A percentile compares a stretch with the other conserved stretches of the same genome.
Evolutionary conservation across 1,140 invertebrate genomes (phyloP).

Genomic region (Cephus cinctus): DNA sequence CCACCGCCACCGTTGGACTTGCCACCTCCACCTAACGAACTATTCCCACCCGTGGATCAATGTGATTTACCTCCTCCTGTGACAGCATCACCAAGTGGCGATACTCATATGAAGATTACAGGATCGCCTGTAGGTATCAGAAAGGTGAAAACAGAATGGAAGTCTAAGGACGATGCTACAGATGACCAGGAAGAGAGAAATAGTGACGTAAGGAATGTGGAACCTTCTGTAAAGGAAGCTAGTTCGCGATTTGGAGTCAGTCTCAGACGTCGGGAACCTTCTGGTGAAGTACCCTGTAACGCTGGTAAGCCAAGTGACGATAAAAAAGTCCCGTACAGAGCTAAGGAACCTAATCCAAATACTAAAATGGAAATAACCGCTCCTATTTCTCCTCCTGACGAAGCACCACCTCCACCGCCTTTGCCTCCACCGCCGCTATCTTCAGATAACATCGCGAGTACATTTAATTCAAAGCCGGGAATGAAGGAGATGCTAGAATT

Average conservation of each 20-base stretch:
- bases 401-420: conserved; percentile 20
- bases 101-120: conserved; percentile 20
- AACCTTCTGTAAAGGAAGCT: conserved; percentile 69
- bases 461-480: conserved; percentile 49
- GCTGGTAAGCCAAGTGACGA: conserved; percentile 33
- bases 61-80: conserved; percentile 46
- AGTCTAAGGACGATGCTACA: conserved; percentile 40
- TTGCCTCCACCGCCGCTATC: conserved; percentile 38
- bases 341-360: conserved; percentile 40
- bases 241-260: conserved; percentile 72
- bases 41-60: conserved; percentile 50
- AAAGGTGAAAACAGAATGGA: conserved; percentile 46
- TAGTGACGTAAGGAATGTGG: conserved; percentile 63
- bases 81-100: conserved; percentile 12
- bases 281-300: conserved; percentile 44
- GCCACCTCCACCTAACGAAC: conserved; percentile 71
- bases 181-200: conserved; percentile 48
- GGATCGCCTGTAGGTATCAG: conserved; percentile 47
- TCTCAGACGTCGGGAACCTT: conserved; percentile 66
- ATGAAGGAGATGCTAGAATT: conserved; percentile 80
- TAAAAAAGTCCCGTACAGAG: conserved; percentile 33
- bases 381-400: conserved; percentile 8
- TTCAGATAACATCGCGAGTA: conserved; percentile 14
- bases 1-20: conserved; percentile 78
- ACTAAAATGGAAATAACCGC: conserved; percentile 17